Evolutionary conservation across 2,113 vertebrate genomes (phyloP).

Genomic region (Sakesphorus luctuosus): DNA sequence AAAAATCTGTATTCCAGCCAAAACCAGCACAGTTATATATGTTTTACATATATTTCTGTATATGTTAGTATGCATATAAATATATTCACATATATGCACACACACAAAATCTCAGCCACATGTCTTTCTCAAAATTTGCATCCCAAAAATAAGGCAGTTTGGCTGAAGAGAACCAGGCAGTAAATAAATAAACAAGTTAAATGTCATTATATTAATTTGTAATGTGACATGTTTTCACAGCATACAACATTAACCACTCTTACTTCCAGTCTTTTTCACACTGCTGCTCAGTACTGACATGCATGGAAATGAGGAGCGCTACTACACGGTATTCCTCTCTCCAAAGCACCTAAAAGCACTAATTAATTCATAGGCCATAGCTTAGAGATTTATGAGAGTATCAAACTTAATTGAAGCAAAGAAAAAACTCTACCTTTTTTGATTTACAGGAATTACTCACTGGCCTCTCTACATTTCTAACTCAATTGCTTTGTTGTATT

Average conservation of each 20-base stretch:
- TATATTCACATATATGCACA: not conserved
- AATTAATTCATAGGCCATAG: constrained; percentile 12
- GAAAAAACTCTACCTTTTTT: not conserved
- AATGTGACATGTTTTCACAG: not conserved
- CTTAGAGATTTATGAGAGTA: constrained; percentile 18
- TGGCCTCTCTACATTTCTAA: not conserved
- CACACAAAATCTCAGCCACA: not conserved
- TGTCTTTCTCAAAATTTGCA: not conserved
- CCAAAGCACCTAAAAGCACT: not conserved
- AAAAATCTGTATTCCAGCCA: not conserved
- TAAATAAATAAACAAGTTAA: not conserved
- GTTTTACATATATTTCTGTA: not conserved
- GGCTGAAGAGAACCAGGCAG: not conserved
- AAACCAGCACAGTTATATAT: not conserved
- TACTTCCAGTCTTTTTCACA: not conserved
- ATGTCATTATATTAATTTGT: not conserved
- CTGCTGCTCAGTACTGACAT: not conserved
- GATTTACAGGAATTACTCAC: not conserved
- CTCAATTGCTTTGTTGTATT: not conserved
- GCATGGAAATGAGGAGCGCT: not conserved
- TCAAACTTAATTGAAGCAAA: not conserved
- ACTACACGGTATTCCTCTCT: not conserved
- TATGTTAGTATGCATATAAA: not conserved
- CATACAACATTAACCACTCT: not conserved
- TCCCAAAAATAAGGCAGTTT: not conserved